A percentile compares a stretch with the other conserved stretches of the same genome.
phyloP scores from a whole-genome alignment of 1,140 invertebrate genomes.

The Lucilia sericata region DNA sequence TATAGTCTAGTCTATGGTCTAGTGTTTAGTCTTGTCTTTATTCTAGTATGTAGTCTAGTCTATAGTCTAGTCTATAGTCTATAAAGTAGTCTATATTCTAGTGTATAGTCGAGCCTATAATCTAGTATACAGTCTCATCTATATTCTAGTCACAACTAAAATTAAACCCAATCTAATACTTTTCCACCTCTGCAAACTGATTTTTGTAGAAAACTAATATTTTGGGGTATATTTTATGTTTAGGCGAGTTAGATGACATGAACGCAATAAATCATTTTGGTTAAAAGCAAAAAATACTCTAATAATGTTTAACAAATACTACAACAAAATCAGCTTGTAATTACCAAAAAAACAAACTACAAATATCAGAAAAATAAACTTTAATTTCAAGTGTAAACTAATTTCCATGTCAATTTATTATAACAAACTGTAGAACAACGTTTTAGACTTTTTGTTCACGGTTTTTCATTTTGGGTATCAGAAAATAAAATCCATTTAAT shows the following conservation, averaged over 20 bases:
- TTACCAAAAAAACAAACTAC: not conserved
- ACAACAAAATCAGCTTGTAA: constrained; percentile 34
- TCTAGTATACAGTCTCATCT: too few relatives aligned
- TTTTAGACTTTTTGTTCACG: not conserved
- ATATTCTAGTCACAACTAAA: too few relatives aligned
- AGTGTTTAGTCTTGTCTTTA: too few relatives aligned
- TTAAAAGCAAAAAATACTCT: not conserved
- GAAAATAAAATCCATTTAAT: not conserved
- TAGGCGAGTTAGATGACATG: not conserved
- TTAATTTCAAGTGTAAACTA: constrained; percentile 40
- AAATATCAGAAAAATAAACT: not conserved
- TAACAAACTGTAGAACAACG: not conserved
- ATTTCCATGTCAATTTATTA: constrained; percentile 34
- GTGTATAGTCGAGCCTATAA: too few relatives aligned
- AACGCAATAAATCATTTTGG: constrained; percentile 14
- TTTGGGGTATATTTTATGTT: not conserved
- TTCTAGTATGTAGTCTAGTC: too few relatives aligned
- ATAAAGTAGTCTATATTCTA: too few relatives aligned
- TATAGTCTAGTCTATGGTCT: too few relatives aligned
- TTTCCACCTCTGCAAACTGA: too few relatives aligned
- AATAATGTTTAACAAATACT: constrained; percentile 26
- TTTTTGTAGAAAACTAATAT: too few relatives aligned
- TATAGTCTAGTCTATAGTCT: too few relatives aligned
- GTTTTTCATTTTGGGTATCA: not conserved
- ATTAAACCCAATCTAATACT: too few relatives aligned